Evolutionary conservation across 2,113 vertebrate genomes (phyloP).

Genomic region (Caloenas nicobarica): DNA sequence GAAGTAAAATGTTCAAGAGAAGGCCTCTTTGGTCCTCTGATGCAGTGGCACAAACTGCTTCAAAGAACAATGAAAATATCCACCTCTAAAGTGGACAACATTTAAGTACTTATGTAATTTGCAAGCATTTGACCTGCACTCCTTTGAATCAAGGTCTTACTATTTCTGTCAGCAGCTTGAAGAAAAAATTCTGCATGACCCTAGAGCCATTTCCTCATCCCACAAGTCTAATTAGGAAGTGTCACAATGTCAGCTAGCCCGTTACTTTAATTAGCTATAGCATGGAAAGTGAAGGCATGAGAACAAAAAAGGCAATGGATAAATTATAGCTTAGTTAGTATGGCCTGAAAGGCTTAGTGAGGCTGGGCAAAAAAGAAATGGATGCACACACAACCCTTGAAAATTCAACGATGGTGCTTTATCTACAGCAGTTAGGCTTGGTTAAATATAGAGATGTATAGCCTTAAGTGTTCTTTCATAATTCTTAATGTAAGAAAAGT

Average conservation of each 20-base stretch:
- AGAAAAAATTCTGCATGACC: neutral
- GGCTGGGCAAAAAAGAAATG: neutral
- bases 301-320: slow-evolving; percentile 39
- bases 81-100: neutral
- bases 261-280: slow-evolving; percentile 13
- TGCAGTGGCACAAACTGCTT: neutral
- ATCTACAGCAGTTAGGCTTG: neutral
- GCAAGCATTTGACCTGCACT: neutral
- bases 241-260: slow-evolving; percentile 3
- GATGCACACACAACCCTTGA: slow-evolving; percentile 12
- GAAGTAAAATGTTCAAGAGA: neutral
- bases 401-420: slow-evolving; percentile 26
- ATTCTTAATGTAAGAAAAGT: neutral
- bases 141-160: neutral
- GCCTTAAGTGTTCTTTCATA: neutral
- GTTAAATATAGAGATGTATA: neutral
- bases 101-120: neutral
- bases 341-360: neutral
- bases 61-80: neutral
- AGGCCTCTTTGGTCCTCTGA: neutral
- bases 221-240: slow-evolving; percentile 32
- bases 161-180: neutral
- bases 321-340: slow-evolving; percentile 30
- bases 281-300: neutral
- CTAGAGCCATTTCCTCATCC: slow-evolving; percentile 27